Evolutionary conservation across 1,140 invertebrate genomes (phyloP), one percentile per base, ranked within the genome.

Genomic region (Papilio glaucus): DNA sequence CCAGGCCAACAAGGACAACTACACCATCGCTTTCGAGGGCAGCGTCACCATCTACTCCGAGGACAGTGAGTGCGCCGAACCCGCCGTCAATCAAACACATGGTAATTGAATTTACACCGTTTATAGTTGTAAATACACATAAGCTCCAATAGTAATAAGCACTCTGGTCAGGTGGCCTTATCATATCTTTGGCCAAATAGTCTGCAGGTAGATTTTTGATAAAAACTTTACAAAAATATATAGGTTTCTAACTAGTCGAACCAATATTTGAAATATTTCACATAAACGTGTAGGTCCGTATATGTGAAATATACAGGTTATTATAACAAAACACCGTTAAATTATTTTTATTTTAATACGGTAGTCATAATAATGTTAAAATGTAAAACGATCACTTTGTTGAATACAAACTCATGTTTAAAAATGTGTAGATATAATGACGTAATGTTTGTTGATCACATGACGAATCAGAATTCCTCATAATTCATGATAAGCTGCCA

Each of bases 21-120:
- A 98, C 87, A 98, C 97, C 67, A 98, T 98, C 82, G 97, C 97
- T 62, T 98, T 98, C 83, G 97, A 98, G 93, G 97, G 97, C 78
- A 98, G 97, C 82, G 94, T 96, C 74, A 96, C 97, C 41, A 96
- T 96, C 94, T 97, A 97, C 86, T 97, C 97, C 9, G 97, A 97
- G 91, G 96, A 97, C 83, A 97, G 96, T 77, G 93, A 94, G 82
- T 91, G 90, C 77, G 80, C 77, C 73, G 91, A 93, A 83, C 77
- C 81, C 49, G 80, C 91, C 85, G 89, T 91, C 89, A 91, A 88
- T 93, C 87, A 91, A 85, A 91, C 85, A 88, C 87, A 88, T 92
- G 89, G 90, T 91, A 83, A 74, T 62, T 63, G 2, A 6, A 33
- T 33, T 33, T 33, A 33, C 2, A 3, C 2, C 29, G 6, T 33